Base-by-base conservation (phyloP, 2,888 invertebrate genomes). In the Malthinus flaveolus region DNA sequence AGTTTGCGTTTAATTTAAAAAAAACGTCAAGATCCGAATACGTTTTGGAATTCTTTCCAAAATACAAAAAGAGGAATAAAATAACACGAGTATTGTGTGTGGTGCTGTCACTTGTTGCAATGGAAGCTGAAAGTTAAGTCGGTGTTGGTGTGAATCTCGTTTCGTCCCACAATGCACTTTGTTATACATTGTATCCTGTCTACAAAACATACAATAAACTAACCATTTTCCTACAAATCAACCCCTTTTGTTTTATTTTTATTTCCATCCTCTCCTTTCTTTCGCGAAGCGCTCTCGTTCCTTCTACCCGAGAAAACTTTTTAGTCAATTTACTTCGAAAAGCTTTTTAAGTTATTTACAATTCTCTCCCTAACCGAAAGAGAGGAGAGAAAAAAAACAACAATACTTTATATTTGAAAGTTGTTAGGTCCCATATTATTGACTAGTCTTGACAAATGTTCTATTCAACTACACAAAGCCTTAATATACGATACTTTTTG, bases 381-480 rank as follows among this genome's bases (percentile, higher is more conserved):
- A 23, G 23, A 23, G 23, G 23, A 2, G 23, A 23, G n/a, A 75
- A 75, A 73, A 75, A 77, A 72, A 73, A 77, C 76, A 77, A 77
- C 76, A 75, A 75, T 74, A 42, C 23, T 42, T 15, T 42, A 76
- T 74, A 74, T 74, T 71, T 65, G 52, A 36, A 50, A 62, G 51
- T 62, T 52, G 61, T 55, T 53, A 67, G 63, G 70, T 23, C 23
- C 23, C 23, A 23, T 23, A 23, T 23, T 73, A 74, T 76, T 71
- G 76, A 75, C 73, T 73, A 66, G 62, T 67, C 70, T 73, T 78
- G 78, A 78, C 77, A 78, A 78, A 78, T 78, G 76, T 74, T 73
- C 73, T 69, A 72, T 71, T 74, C 70, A 69, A 67, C 62, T 68
- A 68, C 72, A 75, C 75, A 75, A 77, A 74, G 74, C 67, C 69